Base-by-base conservation (phyloP, 2,888 invertebrate genomes). In the Minunthozetes semirufus region DNA sequence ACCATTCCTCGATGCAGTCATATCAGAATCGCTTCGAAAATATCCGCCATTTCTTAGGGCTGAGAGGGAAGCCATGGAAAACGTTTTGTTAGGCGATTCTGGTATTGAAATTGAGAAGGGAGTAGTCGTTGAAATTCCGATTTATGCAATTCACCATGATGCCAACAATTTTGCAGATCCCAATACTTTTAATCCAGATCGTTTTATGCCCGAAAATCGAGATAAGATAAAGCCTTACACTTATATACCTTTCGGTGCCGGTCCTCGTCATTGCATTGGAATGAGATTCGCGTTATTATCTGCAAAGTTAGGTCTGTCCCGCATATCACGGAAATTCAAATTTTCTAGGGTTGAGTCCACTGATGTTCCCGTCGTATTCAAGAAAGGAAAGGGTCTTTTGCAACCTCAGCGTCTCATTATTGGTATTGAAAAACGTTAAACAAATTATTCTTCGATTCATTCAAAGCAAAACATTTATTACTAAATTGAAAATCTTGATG, bases 21-120 rank as follows among this genome's bases (percentile, higher is more conserved):
- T 75, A 19, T 27, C 22, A 0, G 75, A 75, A 61, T 72, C 75
- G 3, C 56, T 75, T 4, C 75, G 75, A 11, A 17, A 22, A 11
- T 22, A 59, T 22, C 75, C 75, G 1, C 61, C 75, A 11, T 1
- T 72, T 5, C 48, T 25, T 6, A 8, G 63, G 29, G 48, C 46
- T 9, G 11, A 38, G 8, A 11, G 63, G n/a, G 46, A 63, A 17
- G 70, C 50, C n/a, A 9, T 68, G 17, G 38, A 27, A 6, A 71
- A 61, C 27, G n/a, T 53, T 53, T 3, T 27, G 5, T n/a, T 50
- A 13, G 70, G 17, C 25, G 33, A 33, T 27, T 3, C 53, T 33
- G n/a, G 38, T 6, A n/a, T 73, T 8, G 22, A 73, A 27, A 25
- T 73, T 9, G 17, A 71, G 15, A 73, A 73, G 66, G 63, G 33